These are phyloP conservation scores for Tiliqua scincoides DNA, from an alignment of 2,113 vertebrate species.

Conservation along the genomic window DNA sequence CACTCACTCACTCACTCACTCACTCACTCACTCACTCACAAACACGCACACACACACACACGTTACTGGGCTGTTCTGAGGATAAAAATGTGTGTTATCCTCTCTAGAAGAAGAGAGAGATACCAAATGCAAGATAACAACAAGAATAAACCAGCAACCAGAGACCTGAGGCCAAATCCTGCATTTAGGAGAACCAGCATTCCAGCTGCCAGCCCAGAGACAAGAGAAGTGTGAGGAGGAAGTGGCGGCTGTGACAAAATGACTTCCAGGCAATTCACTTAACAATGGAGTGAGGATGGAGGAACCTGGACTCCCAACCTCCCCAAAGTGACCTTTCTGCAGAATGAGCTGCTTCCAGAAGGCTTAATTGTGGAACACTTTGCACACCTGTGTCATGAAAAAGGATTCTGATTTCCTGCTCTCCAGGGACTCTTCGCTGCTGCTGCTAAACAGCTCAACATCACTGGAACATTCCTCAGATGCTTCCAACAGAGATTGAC, in stretches of 20 bases:
- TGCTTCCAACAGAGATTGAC: accelerated
- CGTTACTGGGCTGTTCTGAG: no score
- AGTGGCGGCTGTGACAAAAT: neutral
- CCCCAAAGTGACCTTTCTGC: neutral
- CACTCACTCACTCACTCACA: no score
- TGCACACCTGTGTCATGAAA: slow-evolving; percentile 86
- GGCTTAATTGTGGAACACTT: neutral
- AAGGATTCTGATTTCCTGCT: slow-evolving; percentile 58
- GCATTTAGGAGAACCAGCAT: neutral
- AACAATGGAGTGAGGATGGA: neutral
- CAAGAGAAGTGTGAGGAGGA: neutral
- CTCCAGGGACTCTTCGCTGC: accelerated
- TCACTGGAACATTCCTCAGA: neutral
- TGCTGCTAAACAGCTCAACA: neutral
- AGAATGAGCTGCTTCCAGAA: no score
- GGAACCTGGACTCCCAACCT: neutral
- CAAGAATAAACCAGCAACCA: neutral
- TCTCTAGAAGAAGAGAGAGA: neutral
- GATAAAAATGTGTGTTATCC: neutral
- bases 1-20: no score
- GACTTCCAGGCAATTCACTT: neutral
- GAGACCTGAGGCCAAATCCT: neutral
- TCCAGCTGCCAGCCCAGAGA: neutral
- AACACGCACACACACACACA: no score
- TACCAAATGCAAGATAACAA: neutral